Evolutionary conservation across 2,113 vertebrate species (phyloP).

Genomic region (Pluvialis apricaria): DNA sequence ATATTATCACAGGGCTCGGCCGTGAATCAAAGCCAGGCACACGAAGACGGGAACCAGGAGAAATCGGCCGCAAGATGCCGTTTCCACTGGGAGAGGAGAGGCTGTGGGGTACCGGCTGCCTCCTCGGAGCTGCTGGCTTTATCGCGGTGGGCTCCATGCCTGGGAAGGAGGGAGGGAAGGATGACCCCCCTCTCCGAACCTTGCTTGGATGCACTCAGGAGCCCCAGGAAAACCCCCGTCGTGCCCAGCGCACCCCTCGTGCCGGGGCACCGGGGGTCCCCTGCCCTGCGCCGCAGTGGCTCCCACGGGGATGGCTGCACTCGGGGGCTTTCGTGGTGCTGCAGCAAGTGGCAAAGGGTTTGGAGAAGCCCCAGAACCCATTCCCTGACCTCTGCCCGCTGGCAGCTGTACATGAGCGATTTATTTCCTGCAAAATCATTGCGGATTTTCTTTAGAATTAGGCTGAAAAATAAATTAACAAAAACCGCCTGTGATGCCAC

Average conservation of each 20-base stretch:
- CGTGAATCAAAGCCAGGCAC: conserved; percentile 15
- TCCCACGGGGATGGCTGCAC: rapidly evolving
- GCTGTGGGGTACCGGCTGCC: not conserved
- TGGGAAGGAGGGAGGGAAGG: not conserved
- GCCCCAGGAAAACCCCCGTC: rapidly evolving
- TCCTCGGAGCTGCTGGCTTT: not conserved
- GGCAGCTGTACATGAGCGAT: rapidly evolving
- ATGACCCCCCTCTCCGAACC: not conserved
- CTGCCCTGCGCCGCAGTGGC: rapidly evolving
- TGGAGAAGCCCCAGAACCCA: not conserved
- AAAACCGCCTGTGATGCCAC: not conserved
- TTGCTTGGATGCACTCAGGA: not conserved
- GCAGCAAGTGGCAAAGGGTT: not conserved
- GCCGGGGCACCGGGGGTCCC: rapidly evolving
- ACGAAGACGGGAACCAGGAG: conserved; percentile 15
- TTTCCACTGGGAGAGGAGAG: not conserved
- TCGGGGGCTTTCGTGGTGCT: rapidly evolving
- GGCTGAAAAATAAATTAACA: not conserved
- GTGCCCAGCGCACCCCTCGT: rapidly evolving
- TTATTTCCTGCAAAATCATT: not conserved
- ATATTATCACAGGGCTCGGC: conserved; percentile 51
- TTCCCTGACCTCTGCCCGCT: rapidly evolving
- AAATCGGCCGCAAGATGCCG: not conserved
- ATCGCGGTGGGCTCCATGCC: rapidly evolving
- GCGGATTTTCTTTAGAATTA: not conserved